Evolutionary conservation across 2,888 invertebrate species (phyloP), one percentile per base, ranked within the genome.

Genomic region (Tinea trinotella): DNA sequence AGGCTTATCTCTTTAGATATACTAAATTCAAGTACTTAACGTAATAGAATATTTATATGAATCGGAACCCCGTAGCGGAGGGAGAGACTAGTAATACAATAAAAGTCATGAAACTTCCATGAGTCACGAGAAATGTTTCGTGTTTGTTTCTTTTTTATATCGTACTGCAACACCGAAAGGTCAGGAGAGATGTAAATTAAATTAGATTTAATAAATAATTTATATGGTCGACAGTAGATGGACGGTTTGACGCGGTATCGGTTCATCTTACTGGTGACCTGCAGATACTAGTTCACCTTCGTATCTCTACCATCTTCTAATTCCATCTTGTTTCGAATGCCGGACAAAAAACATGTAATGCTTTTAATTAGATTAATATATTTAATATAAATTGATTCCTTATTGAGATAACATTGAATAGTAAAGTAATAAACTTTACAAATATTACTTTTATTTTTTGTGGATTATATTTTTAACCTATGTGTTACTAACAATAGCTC

Each of bases 341-440:
- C 68, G 74, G 6, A 80, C 79, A 83, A 84, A 84, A 84, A 83
- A 83, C 73, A 77, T 80, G 82, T 81, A 83, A 82, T 78, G 80
- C 80, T 81, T 84, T 85, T 85, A 85, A 85, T 85, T 85, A 85
- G 80, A 84, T 84, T 84, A 83, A 81, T 30, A 40, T n/a, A 40
- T 40, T 40, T 40, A 15, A n/a, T 15, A 30, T 30, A 30, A 30
- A 30, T 30, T 30, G 30, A 30, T 15, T 40, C 40, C 40, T 40
- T 13, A 40, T 13, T n/a, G 40, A 40, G 40, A 40, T 40, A 40
- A n/a, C 2, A 30, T n/a, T 30, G 65, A 67, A 76, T 73, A 66
- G 70, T 62, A 65, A 69, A 70, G 78, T 82, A 83, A 83, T 84
- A 84, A 76, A 74, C 74, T 74, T 70, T 63, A 76, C 74, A 75